Conservation (phyloP, 2,113 vertebrate genomes). For the Prionailurus viverrinus region DNA sequence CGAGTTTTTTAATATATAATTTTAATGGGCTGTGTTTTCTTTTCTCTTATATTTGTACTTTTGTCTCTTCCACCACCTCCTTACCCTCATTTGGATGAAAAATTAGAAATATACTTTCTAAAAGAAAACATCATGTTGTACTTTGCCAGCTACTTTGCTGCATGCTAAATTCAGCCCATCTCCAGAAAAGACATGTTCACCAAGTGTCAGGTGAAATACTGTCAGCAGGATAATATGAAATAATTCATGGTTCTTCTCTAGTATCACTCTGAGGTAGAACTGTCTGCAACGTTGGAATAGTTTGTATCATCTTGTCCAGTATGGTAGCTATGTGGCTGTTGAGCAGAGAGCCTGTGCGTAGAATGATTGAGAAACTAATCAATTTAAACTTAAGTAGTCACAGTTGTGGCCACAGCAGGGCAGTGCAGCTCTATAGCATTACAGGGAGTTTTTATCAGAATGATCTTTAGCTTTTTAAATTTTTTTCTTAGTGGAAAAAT, state of each 20-base stretch:
- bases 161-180: background rate
- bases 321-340: background rate
- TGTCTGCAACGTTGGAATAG: background rate
- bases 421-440: background rate
- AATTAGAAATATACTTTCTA: conserved; percentile 8
- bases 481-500: conserved; percentile 4
- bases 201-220: background rate
- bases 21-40: background rate
- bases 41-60: background rate
- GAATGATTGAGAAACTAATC: background rate
- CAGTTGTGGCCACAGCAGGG: background rate
- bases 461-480: background rate
- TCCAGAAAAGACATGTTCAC: conserved; percentile 1
- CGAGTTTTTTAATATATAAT: background rate
- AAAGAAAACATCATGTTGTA: conserved; percentile 35
- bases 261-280: background rate
- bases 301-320: background rate
- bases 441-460: background rate
- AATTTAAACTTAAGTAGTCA: background rate
- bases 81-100: background rate
- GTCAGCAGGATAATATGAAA: background rate
- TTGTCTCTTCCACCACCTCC: background rate
- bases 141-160: background rate
- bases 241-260: background rate
- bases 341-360: background rate